Conservation (phyloP, 2,113 vertebrate genomes). For the Ammodytes marinus region DNA sequence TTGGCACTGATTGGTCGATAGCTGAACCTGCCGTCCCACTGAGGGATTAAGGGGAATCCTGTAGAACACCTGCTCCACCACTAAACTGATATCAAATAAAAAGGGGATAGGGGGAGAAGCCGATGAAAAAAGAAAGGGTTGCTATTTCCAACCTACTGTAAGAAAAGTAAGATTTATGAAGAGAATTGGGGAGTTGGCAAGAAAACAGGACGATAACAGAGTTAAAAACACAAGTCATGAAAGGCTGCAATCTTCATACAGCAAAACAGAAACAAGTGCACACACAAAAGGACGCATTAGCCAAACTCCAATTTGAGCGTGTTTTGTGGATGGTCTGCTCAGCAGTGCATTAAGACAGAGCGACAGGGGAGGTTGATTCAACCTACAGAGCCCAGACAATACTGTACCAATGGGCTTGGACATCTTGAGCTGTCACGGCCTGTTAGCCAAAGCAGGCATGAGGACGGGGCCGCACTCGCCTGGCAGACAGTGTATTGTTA, state of each 20-base stretch:
- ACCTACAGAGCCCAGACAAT: conserved; percentile 63
- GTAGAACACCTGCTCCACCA: conserved; percentile 73
- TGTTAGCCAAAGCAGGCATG: conserved; percentile 73
- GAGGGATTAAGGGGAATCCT: conserved; percentile 62
- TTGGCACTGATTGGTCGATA: conserved; percentile 69
- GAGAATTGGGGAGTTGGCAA: not conserved
- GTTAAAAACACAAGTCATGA: not conserved
- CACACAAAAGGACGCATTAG: conserved; percentile 23
- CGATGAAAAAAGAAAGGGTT: not conserved
- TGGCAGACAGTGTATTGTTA: conserved; percentile 52
- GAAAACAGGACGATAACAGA: not conserved
- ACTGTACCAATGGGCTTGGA: conserved; percentile 56
- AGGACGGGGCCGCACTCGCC: conserved; percentile 37
- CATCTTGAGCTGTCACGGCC: conserved; percentile 78
- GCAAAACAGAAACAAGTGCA: conserved; percentile 5
- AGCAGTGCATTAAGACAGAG: conserved; percentile 49
- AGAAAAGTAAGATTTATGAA: not conserved
- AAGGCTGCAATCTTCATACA: not conserved
- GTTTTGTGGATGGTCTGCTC: conserved; percentile 39
- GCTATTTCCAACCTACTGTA: not conserved
- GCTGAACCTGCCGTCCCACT: conserved; percentile 56
- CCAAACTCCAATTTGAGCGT: conserved; percentile 19
- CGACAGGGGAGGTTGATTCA: conserved; percentile 53
- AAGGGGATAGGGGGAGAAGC: not conserved
- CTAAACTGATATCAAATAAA: conserved; percentile 28